Percentiles rank a stretch among this genome's conserved stretches.
These are phyloP conservation scores for Delia radicum DNA, from an alignment of 1,140 invertebrate species.

Conservation along the genomic window DNA sequence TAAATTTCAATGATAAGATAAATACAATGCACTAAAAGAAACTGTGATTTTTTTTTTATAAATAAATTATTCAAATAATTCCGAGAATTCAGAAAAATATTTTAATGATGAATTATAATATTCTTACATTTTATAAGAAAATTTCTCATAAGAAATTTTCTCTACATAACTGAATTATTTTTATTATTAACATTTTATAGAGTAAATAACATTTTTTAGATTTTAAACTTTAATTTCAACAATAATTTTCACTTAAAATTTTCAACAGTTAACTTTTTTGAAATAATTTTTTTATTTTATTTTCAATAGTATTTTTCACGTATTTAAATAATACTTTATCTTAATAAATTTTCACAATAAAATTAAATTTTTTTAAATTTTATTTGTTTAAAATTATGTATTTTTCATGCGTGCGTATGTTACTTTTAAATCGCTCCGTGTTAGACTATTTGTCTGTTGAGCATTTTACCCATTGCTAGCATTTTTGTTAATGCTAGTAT, in stretches of 20 bases:
- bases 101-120: neutral
- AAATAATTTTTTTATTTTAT: neutral
- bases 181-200: neutral
- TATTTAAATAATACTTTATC: neutral
- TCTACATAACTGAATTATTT: too few species aligned
- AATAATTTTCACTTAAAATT: neutral
- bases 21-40: neutral
- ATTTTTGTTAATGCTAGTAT: neutral
- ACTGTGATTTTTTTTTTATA: neutral
- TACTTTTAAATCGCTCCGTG: neutral
- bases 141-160: neutral
- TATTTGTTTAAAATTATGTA: neutral
- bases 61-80: neutral
- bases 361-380: neutral
- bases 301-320: neutral
- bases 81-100: neutral
- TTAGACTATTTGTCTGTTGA: neutral
- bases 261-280: neutral
- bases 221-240: neutral
- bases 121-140: neutral
- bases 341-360: neutral
- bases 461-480: neutral
- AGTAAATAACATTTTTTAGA: neutral
- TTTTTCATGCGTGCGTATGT: neutral
- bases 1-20: neutral